phyloP scores from a whole-genome alignment of 2,888 invertebrate species.

The Macrosiphum euphorbiae region DNA sequence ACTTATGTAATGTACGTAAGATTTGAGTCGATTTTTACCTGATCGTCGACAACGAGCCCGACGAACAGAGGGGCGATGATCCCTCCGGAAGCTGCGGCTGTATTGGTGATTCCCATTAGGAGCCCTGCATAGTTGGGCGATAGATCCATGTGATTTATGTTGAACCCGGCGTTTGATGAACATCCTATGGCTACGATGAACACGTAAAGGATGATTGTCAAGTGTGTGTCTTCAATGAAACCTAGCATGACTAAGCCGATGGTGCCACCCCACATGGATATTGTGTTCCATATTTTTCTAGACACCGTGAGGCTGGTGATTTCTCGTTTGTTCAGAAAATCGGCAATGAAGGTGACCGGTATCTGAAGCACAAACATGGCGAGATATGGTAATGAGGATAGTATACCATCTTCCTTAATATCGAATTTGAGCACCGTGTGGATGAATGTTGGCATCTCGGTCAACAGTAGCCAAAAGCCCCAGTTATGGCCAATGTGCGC shows the following conservation, averaged over 20 bases:
- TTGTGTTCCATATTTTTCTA: conserved; percentile 78
- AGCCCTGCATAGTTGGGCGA: conserved; percentile 87
- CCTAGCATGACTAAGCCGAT: conserved; percentile 64
- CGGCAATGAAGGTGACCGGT: conserved; percentile 78
- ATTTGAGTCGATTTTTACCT: conserved; percentile 72
- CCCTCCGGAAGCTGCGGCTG: conserved; percentile 81
- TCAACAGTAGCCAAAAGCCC: conserved; percentile 88
- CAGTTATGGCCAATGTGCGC: conserved; percentile 83
- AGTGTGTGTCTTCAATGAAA: conserved; percentile 60
- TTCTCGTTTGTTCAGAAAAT: conserved; percentile 74
- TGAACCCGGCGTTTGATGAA: conserved; percentile 78
- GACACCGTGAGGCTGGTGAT: conserved; percentile 73
- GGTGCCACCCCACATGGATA: conserved; percentile 69
- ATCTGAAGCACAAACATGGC: conserved; percentile 81
- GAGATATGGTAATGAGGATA: conserved; percentile 81
- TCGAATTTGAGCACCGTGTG: conserved; percentile 79
- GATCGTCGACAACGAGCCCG: conserved; percentile 78
- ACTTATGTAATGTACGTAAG: background rate
- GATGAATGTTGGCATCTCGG: conserved; percentile 87
- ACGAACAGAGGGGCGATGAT: conserved; percentile 84
- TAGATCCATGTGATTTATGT: conserved; percentile 84
- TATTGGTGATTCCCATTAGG: conserved; percentile 88
- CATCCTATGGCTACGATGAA: conserved; percentile 74
- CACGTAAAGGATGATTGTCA: conserved; percentile 65
- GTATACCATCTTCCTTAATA: conserved; percentile 78